Evolutionary conservation across 2,888 invertebrate genomes (phyloP), one percentile per base, ranked within the genome.

Genomic region (Panorpa germanica): DNA sequence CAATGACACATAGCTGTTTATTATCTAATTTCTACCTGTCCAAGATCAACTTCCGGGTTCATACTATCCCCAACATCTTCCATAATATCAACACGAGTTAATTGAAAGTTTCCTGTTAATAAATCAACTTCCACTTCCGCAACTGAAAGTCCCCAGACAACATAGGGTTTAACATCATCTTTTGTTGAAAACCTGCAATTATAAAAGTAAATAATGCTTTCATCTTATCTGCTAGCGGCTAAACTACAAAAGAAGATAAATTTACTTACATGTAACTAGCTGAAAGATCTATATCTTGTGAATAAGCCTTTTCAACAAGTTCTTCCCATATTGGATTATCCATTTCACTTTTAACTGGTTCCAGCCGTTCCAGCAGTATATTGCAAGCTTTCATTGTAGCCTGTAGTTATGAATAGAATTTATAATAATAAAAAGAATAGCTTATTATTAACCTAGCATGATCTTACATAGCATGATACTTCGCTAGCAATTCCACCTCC

Each of bases 91-190:
- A 74, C 73, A 38, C 78, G 61, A 9, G 45, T 50, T 4, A 77
- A 49, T 38, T 72, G 57, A 44, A 71, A 67, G 45, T 78, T 74
- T 7, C 83, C 83, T 1, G 81, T 81, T 15, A 85, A 53, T 9
- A 80, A 53, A 47, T 85, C 85, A 1, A 83, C 49, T 50, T 82
- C 78, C 0, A 80, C 63, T 51, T 85, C 83, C 3, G 68, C 49
- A 3, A 68, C 59, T 5, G 65, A 55, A 0, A 65, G 58, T 2
- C 70, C 76, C 42, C 67, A 77, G 29, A 80, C 61, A 20, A 57
- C 48, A 41, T 81, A 81, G 0, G 55, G 42, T 14, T 62, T 57
- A 15, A 71, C 44, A 22, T 65, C 57, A 20, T 59, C 57, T 7
- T 10, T 25, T 25, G 33, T 35, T n/a, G n/a, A n/a, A n/a, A n/a